Evolutionary conservation across 1,140 invertebrate genomes (phyloP).

Genomic region (Lepidurus apus): DNA sequence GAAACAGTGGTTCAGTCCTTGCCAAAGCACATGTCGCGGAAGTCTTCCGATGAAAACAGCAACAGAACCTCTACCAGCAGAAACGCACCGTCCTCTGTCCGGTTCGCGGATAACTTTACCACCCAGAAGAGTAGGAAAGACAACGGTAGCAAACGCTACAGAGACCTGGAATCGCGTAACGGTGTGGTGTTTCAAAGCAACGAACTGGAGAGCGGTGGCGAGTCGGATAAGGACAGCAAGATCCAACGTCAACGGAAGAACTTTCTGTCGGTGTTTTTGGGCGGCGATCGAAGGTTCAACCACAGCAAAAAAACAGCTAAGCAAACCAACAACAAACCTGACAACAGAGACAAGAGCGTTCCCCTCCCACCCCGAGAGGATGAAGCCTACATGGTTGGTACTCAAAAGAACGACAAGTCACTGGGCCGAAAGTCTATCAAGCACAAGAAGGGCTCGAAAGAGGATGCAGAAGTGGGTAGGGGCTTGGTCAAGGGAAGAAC

Average conservation of each 20-base stretch:
- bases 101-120: not conserved
- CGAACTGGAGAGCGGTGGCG: conserved; percentile 18
- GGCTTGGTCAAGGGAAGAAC: not conserved
- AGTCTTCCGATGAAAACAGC: not conserved
- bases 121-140: not conserved
- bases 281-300: not conserved
- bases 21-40: not conserved
- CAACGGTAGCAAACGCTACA: not conserved
- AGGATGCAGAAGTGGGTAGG: not conserved
- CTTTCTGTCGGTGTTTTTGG: conserved; percentile 30
- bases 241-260: conserved; percentile 33
- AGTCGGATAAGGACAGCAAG: conserved; percentile 32
- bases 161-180: not conserved
- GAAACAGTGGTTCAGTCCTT: not conserved
- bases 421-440: not conserved
- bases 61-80: not conserved
- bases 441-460: not conserved
- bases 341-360: not conserved
- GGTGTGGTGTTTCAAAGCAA: not conserved
- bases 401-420: not conserved
- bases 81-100: not conserved
- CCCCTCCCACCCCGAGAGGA: not conserved
- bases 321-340: not conserved
- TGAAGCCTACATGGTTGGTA: not conserved
- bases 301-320: not conserved